Base-by-base conservation (phyloP, 64 coral and sea anemone species). In the Porites lutea region DNA sequence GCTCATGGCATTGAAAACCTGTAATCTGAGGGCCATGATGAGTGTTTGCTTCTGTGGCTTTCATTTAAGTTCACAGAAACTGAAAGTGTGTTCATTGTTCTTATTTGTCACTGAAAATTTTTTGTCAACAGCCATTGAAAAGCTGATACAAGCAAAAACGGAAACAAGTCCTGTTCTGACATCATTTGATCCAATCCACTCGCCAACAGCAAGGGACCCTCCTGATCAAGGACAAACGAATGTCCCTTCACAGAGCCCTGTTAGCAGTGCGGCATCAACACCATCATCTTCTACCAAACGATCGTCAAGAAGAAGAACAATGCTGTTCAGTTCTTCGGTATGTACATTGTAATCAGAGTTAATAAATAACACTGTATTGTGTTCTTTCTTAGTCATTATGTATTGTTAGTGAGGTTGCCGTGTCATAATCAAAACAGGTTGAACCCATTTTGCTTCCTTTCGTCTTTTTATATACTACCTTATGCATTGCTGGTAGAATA, bases 181-280 rank as follows among this genome's bases (percentile, higher is more conserved):
- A 19, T 96, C 97, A 5, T 99, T 89, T 92, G 97, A 99, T 65
- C 83, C 94, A 65, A 19, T 99, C 43, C 88, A 91, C 71, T 99
- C 97, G 16, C 91, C 97, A 14, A 89, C 94, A 23, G 5, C 83
- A 5, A 93, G 68, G 82, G 94, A 96, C n/a, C 48, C 62, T 84
- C 81, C 81, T 52, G 81, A 84, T 77, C 94, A 78, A 52, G 54
- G 70, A 11, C 83, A 82, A 23, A 49, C 77, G 68, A 91, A 94
- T 91, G 59, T 83, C 5, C 74, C 75, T 8, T 91, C 83, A 13
- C 80, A 78, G 46, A 99, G 97, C 82, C 92, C 97, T 21, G 70
- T 74, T 46, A 93, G 87, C 23, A 96, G 90, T 82, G 85, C 82
- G 7, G 16, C 85, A 6, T 96, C 92, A 66, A 99, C 97, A 51